Percentiles rank a stretch among this genome's conserved stretches.
Conservation (phyloP, 1,140 invertebrate species). For the Notospermus geniculatus region DNA sequence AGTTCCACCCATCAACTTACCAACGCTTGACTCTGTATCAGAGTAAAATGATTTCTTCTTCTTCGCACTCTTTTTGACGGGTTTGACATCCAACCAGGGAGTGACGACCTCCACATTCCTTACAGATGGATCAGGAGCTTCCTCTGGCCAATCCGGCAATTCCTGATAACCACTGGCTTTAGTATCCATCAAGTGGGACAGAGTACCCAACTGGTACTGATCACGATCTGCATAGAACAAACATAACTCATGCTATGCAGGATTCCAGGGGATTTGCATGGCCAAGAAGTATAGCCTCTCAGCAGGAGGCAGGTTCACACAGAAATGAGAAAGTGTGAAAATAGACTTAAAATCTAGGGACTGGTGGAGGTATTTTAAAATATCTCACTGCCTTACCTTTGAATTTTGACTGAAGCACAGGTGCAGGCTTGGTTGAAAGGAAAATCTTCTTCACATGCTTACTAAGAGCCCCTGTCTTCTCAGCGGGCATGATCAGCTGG, state of each 20-base stretch:
- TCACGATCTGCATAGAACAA: slow-evolving; percentile 69
- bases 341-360: no score
- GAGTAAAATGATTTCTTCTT: slow-evolving; percentile 63
- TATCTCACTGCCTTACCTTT: slow-evolving; percentile 62
- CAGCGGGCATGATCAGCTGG: slow-evolving; percentile 66
- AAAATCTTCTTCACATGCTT: slow-evolving; percentile 82
- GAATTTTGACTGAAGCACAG: slow-evolving; percentile 71
- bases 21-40: slow-evolving; percentile 45
- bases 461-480: slow-evolving; percentile 58
- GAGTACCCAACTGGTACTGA: slow-evolving; percentile 87
- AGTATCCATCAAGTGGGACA: slow-evolving; percentile 91
- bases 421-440: slow-evolving; percentile 88
- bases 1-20: slow-evolving; percentile 20
- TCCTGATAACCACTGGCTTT: slow-evolving; percentile 83
- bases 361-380: no score
- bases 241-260: no score
- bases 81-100: slow-evolving; percentile 27
- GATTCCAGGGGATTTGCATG: no score
- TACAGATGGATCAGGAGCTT: slow-evolving; percentile 73
- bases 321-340: no score
- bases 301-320: no score
- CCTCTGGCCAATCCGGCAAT: slow-evolving; percentile 79
- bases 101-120: slow-evolving; percentile 68
- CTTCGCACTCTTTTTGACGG: slow-evolving; percentile 37
- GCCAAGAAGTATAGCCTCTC: no score